Conservation (phyloP, 2,888 invertebrate species). For the Philonicus albiceps region DNA sequence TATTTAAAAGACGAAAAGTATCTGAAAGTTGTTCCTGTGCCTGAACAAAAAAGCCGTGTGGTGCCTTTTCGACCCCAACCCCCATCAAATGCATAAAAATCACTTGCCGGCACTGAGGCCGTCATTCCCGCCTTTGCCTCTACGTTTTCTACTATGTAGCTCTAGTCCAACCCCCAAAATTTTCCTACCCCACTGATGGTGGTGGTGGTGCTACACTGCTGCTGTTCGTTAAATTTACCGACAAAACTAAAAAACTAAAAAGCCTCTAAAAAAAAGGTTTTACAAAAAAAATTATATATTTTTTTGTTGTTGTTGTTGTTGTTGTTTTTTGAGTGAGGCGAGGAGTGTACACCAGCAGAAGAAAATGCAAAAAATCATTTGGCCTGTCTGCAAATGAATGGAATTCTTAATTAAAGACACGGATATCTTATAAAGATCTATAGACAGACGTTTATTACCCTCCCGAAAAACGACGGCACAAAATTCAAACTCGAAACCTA, state of each 20-base stretch:
- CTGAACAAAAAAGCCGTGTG: slow-evolving; percentile 22
- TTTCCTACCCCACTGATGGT: not conserved
- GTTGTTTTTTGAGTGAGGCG: not conserved
- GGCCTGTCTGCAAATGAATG: slow-evolving; percentile 41
- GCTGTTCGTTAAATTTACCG: slow-evolving; percentile 26
- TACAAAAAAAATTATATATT: not conserved
- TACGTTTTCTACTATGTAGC: not conserved
- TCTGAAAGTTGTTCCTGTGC: slow-evolving; percentile 29
- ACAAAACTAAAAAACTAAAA: slow-evolving; percentile 26
- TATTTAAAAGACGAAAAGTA: not conserved
- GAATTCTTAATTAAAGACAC: slow-evolving; percentile 43
- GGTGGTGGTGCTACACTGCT: not conserved
- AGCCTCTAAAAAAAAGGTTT: not conserved
- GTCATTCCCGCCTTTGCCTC: not conserved
- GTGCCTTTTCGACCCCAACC: not conserved
- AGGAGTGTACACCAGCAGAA: not conserved
- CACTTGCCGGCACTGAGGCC: slow-evolving; percentile 15
- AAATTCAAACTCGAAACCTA: not conserved
- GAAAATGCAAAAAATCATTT: slow-evolving; percentile 33
- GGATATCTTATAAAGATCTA: slow-evolving; percentile 42
- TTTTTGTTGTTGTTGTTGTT: not conserved
- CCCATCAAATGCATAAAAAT: slow-evolving; percentile 28
- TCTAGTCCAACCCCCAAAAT: not conserved
- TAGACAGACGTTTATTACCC: slow-evolving; percentile 43
- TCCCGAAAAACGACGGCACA: slow-evolving; percentile 33